These are phyloP conservation scores for Hozukius guyotensis DNA, from an alignment of 2,797 vertebrate genomes.

Conservation along the genomic window DNA sequence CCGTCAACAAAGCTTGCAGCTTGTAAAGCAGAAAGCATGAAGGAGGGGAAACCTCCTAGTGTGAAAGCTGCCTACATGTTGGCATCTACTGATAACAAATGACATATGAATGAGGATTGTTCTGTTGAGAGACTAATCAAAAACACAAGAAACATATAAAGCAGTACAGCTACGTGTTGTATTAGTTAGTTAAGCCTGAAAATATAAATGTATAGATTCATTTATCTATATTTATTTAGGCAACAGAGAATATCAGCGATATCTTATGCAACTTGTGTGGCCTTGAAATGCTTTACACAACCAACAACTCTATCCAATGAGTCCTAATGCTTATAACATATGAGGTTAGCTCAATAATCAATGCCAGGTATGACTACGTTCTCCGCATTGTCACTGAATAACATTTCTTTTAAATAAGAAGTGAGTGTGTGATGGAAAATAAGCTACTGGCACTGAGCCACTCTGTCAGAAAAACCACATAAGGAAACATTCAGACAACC, in stretches of 20 bases:
- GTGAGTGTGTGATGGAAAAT: constrained; percentile 8
- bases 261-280: neutral
- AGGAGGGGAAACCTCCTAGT: neutral
- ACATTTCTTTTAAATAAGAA: constrained; percentile 9
- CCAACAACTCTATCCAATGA: neutral
- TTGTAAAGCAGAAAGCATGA: constrained; percentile 36
- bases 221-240: neutral
- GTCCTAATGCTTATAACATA: constrained; percentile 11
- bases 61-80: constrained; percentile 22
- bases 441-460: constrained; percentile 27
- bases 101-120: neutral
- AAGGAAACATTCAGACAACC: constrained; percentile 52
- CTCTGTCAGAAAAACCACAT: constrained; percentile 24
- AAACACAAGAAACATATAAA: neutral
- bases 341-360: constrained; percentile 25
- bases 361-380: constrained; percentile 10
- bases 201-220: neutral
- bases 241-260: neutral
- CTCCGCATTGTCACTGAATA: constrained; percentile 27
- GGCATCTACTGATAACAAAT: constrained; percentile 34
- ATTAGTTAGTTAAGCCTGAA: neutral
- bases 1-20: constrained; percentile 36
- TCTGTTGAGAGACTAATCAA: neutral
- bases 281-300: neutral
- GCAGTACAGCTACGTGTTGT: neutral